Conservation (phyloP, 2,113 vertebrate genomes). For the Bubo bubo region DNA sequence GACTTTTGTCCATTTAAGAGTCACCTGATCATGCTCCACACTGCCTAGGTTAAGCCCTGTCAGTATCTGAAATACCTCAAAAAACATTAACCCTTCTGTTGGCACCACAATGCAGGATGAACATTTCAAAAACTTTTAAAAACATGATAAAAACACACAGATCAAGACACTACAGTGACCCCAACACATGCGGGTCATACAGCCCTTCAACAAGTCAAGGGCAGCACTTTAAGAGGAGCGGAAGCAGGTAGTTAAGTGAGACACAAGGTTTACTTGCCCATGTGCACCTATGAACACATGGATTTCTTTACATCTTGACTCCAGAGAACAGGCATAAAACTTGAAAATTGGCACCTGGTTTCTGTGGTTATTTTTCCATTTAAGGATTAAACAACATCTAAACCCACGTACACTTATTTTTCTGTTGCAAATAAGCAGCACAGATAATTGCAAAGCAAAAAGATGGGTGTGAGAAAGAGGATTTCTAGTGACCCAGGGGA, state of each 20-base stretch:
- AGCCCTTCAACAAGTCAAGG: background rate
- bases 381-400: constrained; percentile 15
- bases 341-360: constrained; percentile 34
- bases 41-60: background rate
- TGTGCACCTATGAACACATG: background rate
- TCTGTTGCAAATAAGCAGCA: background rate
- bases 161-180: background rate
- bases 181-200: background rate
- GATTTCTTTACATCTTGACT: constrained; percentile 9
- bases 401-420: accelerated
- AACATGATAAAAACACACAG: background rate
- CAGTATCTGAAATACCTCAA: background rate
- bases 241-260: background rate
- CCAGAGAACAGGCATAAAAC: background rate
- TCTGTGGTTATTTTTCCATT: background rate
- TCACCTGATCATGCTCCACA: background rate
- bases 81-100: background rate
- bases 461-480: constrained; percentile 26
- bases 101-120: background rate
- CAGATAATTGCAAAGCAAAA: background rate
- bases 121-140: background rate
- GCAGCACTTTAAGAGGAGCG: background rate
- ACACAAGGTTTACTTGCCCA: background rate
- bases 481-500: constrained; percentile 5
- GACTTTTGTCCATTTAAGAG: background rate